Evolutionary conservation across 2,797 vertebrate species (phyloP).

Genomic region (Allobates femoralis): DNA sequence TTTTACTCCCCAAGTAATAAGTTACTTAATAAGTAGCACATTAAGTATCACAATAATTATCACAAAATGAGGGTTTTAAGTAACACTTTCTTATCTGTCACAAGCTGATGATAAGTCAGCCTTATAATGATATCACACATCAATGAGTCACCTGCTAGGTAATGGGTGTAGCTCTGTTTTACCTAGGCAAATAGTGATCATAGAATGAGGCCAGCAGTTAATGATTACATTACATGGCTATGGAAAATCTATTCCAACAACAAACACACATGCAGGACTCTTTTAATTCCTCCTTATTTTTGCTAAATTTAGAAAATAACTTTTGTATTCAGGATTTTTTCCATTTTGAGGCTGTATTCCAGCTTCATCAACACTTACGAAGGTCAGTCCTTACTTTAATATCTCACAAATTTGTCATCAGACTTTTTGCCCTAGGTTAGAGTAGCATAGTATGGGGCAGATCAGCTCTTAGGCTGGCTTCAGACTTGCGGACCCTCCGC

Average conservation of each 20-base stretch:
- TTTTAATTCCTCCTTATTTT: background rate
- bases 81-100: background rate
- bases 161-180: constrained; percentile 24
- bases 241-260: background rate
- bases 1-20: too few species aligned
- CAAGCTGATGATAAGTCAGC: background rate
- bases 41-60: background rate
- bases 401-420: too few species aligned
- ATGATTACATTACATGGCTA: constrained; percentile 19
- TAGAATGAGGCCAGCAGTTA: constrained; percentile 14
- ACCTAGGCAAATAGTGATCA: constrained; percentile 10
- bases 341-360: too few species aligned
- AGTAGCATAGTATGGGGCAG: too few species aligned
- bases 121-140: constrained; percentile 1
- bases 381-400: too few species aligned
- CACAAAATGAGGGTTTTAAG: background rate
- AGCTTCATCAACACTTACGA: too few species aligned
- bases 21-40: too few species aligned
- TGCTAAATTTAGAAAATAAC: too few species aligned
- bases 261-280: background rate
- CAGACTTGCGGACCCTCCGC: too few species aligned
- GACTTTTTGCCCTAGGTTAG: too few species aligned
- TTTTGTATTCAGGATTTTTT: too few species aligned
- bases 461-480: too few species aligned
- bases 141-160: constrained; percentile 26